Evolutionary conservation across 1,140 invertebrate species (phyloP), one percentile per base, ranked within the genome.

Genomic region (Pogonomyrmex barbatus): DNA sequence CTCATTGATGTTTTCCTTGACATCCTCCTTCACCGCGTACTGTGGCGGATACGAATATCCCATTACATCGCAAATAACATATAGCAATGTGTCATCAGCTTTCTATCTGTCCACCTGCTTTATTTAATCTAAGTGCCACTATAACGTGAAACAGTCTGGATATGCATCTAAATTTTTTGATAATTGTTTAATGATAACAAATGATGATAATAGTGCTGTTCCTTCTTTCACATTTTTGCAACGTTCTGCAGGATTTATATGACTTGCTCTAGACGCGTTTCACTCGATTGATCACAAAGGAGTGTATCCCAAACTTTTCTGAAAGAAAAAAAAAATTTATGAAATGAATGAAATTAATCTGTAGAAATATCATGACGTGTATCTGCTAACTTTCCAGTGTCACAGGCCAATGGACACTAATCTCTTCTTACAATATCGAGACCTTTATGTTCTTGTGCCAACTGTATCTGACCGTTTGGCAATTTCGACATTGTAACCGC

Each of bases 381-480:
- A 2, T 85, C 42, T 68, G 97, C 97, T 92, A 96, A 98, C 96
- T 98, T 98, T 91, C 99, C 99, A 83, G 98, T 97, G 93, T 99
- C 97, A 52, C 98, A 98, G 0, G 99, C 98, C n/a, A 99, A 93
- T 91, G 98, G 97, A 47, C 98, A 99, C 99, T 99, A 99, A 96
- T 99, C 99, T 89, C 99, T 96, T 87, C 99, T 96, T 0, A 99
- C 99, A 91, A 99, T 99, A 94, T 99, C 99, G 56, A 99, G 95
- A 77, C 97, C 97, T 95, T 99, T 99, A 77, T 99, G 96, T 94
- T 99, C 99, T 92, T 98, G 97, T 10, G 96, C 96, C 4, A 96
- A 96, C 24, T 96, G 95, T 36, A 98, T 95, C 90, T 97, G 95
- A 0, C 97, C 97, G 90, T 95, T 96, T 89, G 97, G 96, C 50